These are phyloP conservation scores for Gambelia wislizenii DNA, from an alignment of 2,797 vertebrate genomes.

Conservation along the genomic window DNA sequence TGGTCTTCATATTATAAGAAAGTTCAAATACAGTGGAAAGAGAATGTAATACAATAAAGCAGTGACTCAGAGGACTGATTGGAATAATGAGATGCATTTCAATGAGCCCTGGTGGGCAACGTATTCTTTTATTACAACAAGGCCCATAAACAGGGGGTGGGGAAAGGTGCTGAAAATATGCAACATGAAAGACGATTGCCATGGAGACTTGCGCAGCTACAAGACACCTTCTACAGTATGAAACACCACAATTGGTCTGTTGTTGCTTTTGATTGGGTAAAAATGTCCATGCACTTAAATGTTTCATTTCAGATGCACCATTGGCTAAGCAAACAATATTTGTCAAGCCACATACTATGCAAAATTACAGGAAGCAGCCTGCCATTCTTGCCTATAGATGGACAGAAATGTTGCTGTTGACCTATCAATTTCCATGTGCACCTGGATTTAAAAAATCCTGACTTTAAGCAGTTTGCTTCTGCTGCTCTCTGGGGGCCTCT, in stretches of 20 bases:
- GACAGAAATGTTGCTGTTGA: background rate
- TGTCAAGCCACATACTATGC: background rate
- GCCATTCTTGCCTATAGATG: slow-evolving; percentile 7
- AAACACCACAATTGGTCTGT: slow-evolving; percentile 33
- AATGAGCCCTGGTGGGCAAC: slow-evolving; percentile 68
- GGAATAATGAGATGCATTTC: slow-evolving; percentile 74
- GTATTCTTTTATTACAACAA: slow-evolving; percentile 66
- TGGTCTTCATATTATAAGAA: slow-evolving; percentile 68
- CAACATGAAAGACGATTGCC: slow-evolving; percentile 57
- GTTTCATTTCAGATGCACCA: background rate
- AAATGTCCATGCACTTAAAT: background rate
- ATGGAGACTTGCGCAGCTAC: slow-evolving; percentile 49
- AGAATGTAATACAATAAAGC: slow-evolving; percentile 71
- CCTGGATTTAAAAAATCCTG: background rate
- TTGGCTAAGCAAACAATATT: slow-evolving; percentile 28
- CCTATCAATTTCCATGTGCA: background rate
- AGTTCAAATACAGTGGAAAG: slow-evolving; percentile 72
- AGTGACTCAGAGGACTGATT: slow-evolving; percentile 68
- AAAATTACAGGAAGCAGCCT: background rate
- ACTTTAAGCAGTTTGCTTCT: slow-evolving; percentile 49
- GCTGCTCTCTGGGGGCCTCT: slow-evolving; percentile 76
- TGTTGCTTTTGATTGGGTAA: background rate
- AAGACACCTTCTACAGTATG: slow-evolving; percentile 52
- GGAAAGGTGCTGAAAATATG: slow-evolving; percentile 54
- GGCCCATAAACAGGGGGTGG: slow-evolving; percentile 56